Evolutionary conservation across 2,113 vertebrate genomes (phyloP).

Genomic region (Podarcis muralis): DNA sequence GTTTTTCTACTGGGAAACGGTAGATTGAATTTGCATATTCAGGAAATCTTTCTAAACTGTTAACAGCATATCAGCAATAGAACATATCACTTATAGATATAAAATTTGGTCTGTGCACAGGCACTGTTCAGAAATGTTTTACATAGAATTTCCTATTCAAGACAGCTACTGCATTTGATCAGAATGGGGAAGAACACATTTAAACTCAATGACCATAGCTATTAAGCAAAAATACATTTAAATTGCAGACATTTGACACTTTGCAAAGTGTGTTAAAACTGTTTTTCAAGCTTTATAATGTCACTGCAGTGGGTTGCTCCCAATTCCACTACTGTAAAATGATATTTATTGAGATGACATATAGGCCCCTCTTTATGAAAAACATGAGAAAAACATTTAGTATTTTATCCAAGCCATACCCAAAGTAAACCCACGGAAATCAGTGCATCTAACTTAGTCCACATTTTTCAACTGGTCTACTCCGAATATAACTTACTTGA

Average conservation of each 20-base stretch:
- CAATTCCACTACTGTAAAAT: background rate
- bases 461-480: too few relatives aligned
- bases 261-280: background rate
- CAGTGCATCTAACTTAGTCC: too few relatives aligned
- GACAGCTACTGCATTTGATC: background rate
- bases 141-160: background rate
- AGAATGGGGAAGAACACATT: background rate
- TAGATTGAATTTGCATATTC: background rate
- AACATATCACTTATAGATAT: background rate
- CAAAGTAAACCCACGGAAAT: too few relatives aligned
- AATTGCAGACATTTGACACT: background rate
- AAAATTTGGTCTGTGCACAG: background rate
- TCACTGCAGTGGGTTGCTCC: background rate
- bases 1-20: background rate
- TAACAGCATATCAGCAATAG: background rate
- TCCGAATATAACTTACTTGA: too few relatives aligned
- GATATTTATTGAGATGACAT: slow-evolving; percentile 36
- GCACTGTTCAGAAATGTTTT: background rate
- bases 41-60: background rate
- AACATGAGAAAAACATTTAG: slow-evolving; percentile 16
- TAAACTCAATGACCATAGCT: background rate
- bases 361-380: slow-evolving; percentile 31
- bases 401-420: background rate
- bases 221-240: background rate
- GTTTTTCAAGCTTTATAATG: background rate